Base-by-base conservation (phyloP, 53 echinoderm and acorn worm genomes). In the Antedon mediterranea region DNA sequence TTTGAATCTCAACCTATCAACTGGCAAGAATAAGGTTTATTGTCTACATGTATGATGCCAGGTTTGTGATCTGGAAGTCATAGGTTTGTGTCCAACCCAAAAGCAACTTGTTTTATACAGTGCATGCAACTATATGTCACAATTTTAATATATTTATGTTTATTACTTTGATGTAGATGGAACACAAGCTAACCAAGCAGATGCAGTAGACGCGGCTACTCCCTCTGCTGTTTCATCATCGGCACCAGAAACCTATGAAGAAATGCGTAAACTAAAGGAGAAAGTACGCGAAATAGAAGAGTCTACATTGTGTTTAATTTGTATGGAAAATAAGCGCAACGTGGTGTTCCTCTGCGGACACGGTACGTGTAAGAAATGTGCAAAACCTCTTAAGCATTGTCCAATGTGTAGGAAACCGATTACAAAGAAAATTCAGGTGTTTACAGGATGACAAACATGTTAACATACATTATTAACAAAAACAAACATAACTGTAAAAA, bases 321-420 rank as follows among this genome's bases (percentile, higher is more conserved):
- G 97, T 80, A 91, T 91, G 97, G 97, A 95, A 81, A 87, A 79
- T 31, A 89, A 88, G 75, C 79, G 88, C 9, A 86, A 92, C 28
- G 79, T 84, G 23, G 97, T 86, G 0, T 92, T 95, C 80, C 88
- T 95, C 8, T 95, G 97, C 31, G 97, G 97, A 26, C 97, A 95
- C 78, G 84, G 84, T 78, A 87, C 89, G 37, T 95, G 97, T 80
- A 92, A 92, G 84, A 91, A 89, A 78, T 95, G 97, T 34, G 81
- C 89, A 75, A 87, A 92, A 72, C 78, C 97, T 3, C 88, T 92
- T 41, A 90, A 88, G 78, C 81, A 86, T 14, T 90, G 93, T 43
- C 88, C 77, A 13, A 89, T 93, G 77, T 93, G 90, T 43, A 37
- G 93, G 0, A 93, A 93, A 72, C 84, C 93, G 31, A 93, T 93